phyloP scores from a whole-genome alignment of 1,140 invertebrate genomes.

The Chironomus striatipennis region DNA sequence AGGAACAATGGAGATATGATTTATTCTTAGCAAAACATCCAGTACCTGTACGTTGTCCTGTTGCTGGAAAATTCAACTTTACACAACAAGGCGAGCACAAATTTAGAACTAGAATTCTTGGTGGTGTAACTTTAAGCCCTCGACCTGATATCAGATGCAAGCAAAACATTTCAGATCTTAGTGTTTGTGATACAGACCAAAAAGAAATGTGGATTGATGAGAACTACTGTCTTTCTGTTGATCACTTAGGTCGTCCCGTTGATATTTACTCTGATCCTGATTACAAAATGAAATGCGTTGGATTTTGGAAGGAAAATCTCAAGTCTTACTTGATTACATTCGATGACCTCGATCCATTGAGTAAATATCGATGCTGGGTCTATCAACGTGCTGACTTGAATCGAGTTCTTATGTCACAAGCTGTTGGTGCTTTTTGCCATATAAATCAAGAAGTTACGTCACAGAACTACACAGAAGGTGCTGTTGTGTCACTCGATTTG shows the following conservation, averaged over 20 bases:
- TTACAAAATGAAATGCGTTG: constrained; percentile 94
- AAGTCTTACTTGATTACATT: constrained; percentile 96
- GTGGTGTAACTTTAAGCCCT: constrained; percentile 87
- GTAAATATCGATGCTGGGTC: constrained; percentile 95
- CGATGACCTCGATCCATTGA: constrained; percentile 91
- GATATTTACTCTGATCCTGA: constrained; percentile 95
- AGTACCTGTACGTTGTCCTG: constrained; percentile 84
- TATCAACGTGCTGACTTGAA: constrained; percentile 94
- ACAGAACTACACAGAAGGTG: constrained; percentile 79
- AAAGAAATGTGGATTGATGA: constrained; percentile 90
- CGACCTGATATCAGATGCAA: constrained; percentile 89
- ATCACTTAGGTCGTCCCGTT: constrained; percentile 83
- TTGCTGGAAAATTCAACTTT: constrained; percentile 94
- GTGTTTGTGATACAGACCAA: constrained; percentile 86
- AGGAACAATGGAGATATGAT: constrained; percentile 80
- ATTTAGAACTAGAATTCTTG: constrained; percentile 86
- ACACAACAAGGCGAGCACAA: constrained; percentile 77
- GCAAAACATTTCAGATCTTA: constrained; percentile 89
- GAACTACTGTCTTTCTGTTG: constrained; percentile 91
- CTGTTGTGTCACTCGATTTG: constrained; percentile 81
- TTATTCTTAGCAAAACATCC: constrained; percentile 84
- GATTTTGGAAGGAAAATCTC: constrained; percentile 96
- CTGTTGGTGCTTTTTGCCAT: constrained; percentile 84
- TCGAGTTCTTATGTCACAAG: constrained; percentile 74
- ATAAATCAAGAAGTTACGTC: constrained; percentile 84